phyloP scores from a whole-genome alignment of 2,113 vertebrate species.

The Oreotrochilus melanogaster region DNA sequence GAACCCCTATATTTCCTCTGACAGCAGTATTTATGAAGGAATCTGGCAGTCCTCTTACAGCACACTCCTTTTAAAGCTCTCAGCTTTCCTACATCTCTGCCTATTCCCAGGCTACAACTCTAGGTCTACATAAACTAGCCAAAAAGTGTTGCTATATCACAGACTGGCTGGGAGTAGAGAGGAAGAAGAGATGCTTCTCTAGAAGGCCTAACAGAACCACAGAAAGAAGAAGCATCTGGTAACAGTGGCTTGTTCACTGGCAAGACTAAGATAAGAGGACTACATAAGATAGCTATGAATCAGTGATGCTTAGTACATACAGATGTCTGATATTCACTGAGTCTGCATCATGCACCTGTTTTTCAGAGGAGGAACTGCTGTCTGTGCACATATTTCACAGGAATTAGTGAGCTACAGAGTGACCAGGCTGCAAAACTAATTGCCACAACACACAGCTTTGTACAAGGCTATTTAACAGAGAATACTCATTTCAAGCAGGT shows the following conservation, averaged over 20 bases:
- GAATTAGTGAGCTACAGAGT: neutral
- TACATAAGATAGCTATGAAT: neutral
- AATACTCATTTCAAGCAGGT: neutral
- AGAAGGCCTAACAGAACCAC: neutral
- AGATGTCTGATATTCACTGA: neutral
- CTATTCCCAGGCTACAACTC: neutral
- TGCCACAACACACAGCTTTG: neutral
- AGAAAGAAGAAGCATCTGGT: neutral
- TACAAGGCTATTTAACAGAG: neutral
- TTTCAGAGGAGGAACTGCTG: conserved; percentile 25
- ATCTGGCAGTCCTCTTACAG: neutral
- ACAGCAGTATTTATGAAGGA: neutral
- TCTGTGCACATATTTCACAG: conserved; percentile 13
- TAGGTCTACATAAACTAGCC: neutral
- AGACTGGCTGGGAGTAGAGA: neutral
- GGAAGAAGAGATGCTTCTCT: neutral
- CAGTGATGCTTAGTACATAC: neutral
- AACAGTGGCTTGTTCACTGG: neutral
- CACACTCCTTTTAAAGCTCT: neutral
- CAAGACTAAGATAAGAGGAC: neutral
- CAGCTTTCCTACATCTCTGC: neutral
- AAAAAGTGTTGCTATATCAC: neutral
- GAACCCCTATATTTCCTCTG: neutral
- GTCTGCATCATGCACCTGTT: neutral
- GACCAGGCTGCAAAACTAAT: neutral